A percentile compares a stretch with the other conserved stretches of the same genome.
phyloP scores from a whole-genome alignment of 2,797 vertebrate genomes.

The Sebastes wilsoni region DNA sequence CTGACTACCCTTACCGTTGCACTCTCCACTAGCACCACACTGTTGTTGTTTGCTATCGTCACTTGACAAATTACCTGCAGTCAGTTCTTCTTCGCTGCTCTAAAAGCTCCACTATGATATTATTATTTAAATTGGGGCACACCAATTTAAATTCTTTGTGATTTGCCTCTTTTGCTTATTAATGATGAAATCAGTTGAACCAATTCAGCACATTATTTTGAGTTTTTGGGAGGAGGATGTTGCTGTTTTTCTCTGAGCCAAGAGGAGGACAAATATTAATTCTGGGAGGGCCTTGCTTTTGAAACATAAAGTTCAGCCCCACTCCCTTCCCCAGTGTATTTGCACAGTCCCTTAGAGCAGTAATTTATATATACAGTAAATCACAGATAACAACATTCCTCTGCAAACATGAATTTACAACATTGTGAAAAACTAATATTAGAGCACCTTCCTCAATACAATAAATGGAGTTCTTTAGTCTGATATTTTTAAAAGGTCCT shows the following conservation, averaged over 20 bases:
- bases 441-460: not conserved
- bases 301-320: not conserved
- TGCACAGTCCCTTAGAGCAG: not conserved
- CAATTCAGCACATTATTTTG: not conserved
- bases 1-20: too few relatives aligned
- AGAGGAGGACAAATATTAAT: not conserved
- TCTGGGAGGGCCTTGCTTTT: not conserved
- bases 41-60: too few relatives aligned
- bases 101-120: not conserved
- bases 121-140: not conserved
- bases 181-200: not conserved
- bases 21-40: too few relatives aligned
- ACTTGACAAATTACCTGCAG: too few relatives aligned
- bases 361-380: not conserved
- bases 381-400: not conserved
- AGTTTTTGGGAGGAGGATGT: not conserved
- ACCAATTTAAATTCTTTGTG: not conserved
- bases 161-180: not conserved
- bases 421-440: slow-evolving; percentile 7
- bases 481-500: slow-evolving; percentile 25
- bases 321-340: not conserved
- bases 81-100: too few relatives aligned
- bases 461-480: not conserved
- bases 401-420: slow-evolving; percentile 3
- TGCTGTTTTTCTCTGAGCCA: not conserved